phyloP scores from a whole-genome alignment of 2,888 invertebrate genomes.

The Lysandra bellargus region DNA sequence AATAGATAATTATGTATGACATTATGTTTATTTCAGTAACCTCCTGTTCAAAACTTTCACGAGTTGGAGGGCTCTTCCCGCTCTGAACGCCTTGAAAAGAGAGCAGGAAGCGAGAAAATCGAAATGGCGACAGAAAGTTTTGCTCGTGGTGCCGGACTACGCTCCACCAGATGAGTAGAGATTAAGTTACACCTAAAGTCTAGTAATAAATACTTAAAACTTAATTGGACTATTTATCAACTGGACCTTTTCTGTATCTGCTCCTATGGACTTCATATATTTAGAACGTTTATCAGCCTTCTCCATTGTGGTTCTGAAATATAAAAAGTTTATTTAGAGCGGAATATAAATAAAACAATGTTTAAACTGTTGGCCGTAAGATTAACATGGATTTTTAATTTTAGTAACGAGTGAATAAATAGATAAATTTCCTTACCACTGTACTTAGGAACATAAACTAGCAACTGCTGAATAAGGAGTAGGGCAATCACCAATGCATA shows the following conservation, averaged over 20 bases:
- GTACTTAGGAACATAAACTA: constrained; percentile 72
- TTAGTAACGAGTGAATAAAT: background rate
- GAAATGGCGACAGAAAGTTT: constrained; percentile 86
- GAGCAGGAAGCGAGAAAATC: constrained; percentile 85
- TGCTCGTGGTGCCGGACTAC: constrained; percentile 86
- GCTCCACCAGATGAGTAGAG: constrained; percentile 75
- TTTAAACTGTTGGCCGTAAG: background rate
- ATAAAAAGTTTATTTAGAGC: constrained; percentile 32
- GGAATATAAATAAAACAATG: background rate
- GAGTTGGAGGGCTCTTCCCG: constrained; percentile 84
- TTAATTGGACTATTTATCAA: background rate
- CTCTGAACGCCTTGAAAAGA: constrained; percentile 82
- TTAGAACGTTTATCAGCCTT: constrained; percentile 54
- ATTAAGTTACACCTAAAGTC: constrained; percentile 16
- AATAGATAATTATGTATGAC: background rate
- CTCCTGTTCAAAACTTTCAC: constrained; percentile 66
- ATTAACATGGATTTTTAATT: background rate
- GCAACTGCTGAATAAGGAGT: constrained; percentile 69
- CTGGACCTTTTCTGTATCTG: background rate
- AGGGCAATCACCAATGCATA: constrained; percentile 67
- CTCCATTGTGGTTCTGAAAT: constrained; percentile 66
- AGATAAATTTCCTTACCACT: constrained; percentile 54
- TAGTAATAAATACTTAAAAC: constrained; percentile 25
- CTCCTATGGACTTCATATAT: constrained; percentile 37
- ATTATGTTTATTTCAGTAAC: constrained; percentile 55